These are phyloP conservation scores for Liparis tanakae DNA, from an alignment of 2,797 vertebrate genomes.

Conservation along the genomic window DNA sequence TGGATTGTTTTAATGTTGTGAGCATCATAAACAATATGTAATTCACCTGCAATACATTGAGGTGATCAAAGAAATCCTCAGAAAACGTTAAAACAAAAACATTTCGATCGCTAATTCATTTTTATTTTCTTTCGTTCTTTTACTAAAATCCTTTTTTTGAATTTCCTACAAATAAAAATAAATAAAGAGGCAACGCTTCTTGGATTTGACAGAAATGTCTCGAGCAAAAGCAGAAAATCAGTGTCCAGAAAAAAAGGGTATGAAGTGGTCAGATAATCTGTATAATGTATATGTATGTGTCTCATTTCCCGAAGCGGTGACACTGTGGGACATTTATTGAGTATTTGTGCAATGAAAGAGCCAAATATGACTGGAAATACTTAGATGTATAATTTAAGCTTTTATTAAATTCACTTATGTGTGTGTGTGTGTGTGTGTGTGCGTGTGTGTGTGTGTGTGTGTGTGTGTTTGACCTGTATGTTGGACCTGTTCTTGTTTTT, in stretches of 20 bases:
- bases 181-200: neutral
- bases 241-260: neutral
- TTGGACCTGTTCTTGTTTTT: slow-evolving; percentile 2
- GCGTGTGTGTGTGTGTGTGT: neutral
- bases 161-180: neutral
- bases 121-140: neutral
- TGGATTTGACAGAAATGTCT: neutral
- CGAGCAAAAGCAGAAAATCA: neutral
- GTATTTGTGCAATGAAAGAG: neutral
- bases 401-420: neutral
- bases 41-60: neutral
- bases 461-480: neutral
- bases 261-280: slow-evolving; percentile 1
- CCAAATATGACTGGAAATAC: neutral
- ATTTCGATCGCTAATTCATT: neutral
- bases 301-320: neutral
- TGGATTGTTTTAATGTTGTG: neutral
- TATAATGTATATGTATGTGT: neutral
- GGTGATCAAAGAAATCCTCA: neutral
- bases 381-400: neutral
- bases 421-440: neutral
- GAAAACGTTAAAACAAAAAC: neutral
- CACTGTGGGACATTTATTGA: neutral
- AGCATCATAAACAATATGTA: neutral
- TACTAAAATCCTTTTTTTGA: neutral